A percentile compares a stretch with the other conserved stretches of the same genome.
Conservation (phyloP, 2,797 vertebrate species). For the Choloepus didactylus region DNA sequence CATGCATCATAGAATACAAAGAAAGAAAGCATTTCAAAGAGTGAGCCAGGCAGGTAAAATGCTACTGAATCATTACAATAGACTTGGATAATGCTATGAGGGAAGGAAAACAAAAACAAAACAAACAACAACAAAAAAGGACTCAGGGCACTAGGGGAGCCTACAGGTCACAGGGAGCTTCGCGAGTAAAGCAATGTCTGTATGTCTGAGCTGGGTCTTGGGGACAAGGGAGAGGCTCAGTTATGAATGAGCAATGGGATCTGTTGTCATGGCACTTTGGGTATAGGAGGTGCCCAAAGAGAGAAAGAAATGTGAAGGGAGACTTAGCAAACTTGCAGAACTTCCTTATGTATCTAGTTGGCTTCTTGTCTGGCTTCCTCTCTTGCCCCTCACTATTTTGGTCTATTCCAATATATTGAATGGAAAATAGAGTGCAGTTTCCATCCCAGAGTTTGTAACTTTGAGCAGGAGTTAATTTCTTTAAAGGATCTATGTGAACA, state of each 20-base stretch:
- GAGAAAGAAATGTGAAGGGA: not conserved
- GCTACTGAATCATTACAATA: not conserved
- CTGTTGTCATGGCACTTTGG: not conserved
- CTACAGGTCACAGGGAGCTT: not conserved
- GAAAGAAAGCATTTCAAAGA: not conserved
- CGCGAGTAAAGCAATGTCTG: not conserved
- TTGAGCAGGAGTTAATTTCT: not conserved
- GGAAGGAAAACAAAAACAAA: not conserved
- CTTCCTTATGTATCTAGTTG: not conserved
- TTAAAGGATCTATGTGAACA: not conserved
- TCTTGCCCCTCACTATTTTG: not conserved
- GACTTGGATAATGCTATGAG: not conserved
- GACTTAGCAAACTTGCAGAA: not conserved
- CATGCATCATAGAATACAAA: not conserved
- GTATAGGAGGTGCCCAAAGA: not conserved
- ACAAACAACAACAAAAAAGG: not conserved
- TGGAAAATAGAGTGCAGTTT: not conserved
- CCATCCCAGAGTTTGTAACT: slow-evolving; percentile 18
- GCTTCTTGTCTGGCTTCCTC: not conserved
- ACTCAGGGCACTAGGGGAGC: accelerated
- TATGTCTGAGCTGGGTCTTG: not conserved
- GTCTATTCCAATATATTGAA: not conserved
- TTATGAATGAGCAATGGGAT: not conserved
- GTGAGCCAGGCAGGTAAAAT: not conserved
- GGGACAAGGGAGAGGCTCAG: accelerated